Conservation (phyloP, 2,797 vertebrate species). For the Neopelma chrysocephalum region DNA sequence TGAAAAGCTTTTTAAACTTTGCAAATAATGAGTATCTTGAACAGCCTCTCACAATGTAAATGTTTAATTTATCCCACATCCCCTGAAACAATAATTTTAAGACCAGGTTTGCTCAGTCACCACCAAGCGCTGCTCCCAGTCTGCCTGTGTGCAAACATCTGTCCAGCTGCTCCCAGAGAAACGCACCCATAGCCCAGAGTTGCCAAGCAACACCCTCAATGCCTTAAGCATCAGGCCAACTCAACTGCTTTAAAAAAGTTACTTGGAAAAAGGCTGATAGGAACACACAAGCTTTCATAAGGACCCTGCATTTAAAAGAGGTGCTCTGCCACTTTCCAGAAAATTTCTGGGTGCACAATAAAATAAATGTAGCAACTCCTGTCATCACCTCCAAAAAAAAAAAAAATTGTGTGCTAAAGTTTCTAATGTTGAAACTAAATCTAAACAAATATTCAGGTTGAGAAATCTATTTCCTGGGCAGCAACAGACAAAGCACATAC, state of each 20-base stretch:
- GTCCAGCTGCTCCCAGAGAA: background rate
- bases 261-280: background rate
- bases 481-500: background rate
- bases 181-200: background rate
- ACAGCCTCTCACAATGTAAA: background rate
- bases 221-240: background rate
- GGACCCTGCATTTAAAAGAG: background rate
- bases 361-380: background rate
- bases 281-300: background rate
- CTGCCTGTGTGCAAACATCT: constrained; percentile 44
- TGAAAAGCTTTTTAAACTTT: background rate
- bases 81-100: background rate
- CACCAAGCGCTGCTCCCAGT: background rate
- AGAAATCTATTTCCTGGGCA: background rate
- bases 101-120: background rate
- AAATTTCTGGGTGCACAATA: background rate
- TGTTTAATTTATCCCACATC: constrained; percentile 32
- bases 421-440: background rate
- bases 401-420: background rate
- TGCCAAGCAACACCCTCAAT: background rate
- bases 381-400: too few species aligned
- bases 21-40: background rate
- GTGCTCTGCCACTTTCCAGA: background rate
- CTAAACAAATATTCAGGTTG: background rate
- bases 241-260: background rate